phyloP scores from a whole-genome alignment of 2,113 vertebrate genomes.

The Menura novaehollandiae region DNA sequence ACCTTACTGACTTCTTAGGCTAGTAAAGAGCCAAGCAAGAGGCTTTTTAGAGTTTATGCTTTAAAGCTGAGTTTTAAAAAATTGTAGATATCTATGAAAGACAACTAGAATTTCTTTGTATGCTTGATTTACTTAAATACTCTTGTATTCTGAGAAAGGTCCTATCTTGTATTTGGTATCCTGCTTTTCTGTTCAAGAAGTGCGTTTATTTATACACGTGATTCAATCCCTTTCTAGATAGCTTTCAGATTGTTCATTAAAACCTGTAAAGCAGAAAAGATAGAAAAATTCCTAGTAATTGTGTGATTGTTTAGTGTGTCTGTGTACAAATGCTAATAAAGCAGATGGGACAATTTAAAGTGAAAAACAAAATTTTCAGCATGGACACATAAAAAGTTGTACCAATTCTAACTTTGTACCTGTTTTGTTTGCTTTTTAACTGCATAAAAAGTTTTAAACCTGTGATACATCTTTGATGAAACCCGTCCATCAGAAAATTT shows the following conservation, averaged over 20 bases:
- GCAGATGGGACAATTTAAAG: not conserved
- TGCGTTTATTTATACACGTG: not conserved
- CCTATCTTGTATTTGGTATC: not conserved
- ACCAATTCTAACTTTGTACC: not conserved
- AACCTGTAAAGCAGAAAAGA: not conserved
- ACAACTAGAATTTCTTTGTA: not conserved
- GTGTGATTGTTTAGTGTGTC: not conserved
- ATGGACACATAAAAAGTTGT: not conserved
- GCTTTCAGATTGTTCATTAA: not conserved
- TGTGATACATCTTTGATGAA: not conserved
- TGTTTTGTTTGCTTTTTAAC: not conserved
- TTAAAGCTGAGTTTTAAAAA: not conserved
- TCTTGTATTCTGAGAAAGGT: not conserved
- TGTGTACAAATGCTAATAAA: not conserved
- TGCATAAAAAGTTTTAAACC: not conserved
- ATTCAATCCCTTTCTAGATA: not conserved
- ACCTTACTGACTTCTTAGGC: not conserved
- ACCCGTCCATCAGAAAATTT: not conserved
- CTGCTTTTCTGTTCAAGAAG: not conserved
- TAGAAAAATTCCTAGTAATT: not conserved
- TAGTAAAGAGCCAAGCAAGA: not conserved
- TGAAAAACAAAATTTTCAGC: not conserved
- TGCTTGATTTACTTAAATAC: not conserved
- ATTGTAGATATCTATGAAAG: not conserved
- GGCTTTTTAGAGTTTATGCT: not conserved